Evolutionary conservation across 2,888 invertebrate species (phyloP).

Genomic region (Dasypogon diadema): DNA sequence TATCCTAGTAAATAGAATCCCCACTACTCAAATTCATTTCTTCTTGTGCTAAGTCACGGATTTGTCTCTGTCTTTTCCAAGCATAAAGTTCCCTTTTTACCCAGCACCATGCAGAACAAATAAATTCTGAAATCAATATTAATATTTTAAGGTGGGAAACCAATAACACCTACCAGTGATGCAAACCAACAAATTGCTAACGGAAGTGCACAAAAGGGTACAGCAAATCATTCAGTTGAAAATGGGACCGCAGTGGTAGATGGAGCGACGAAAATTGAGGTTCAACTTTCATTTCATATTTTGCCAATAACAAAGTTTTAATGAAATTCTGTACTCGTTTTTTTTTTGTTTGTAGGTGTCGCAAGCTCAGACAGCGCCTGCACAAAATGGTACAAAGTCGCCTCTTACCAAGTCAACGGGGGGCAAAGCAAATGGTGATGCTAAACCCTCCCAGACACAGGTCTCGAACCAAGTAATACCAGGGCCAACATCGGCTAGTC

Average conservation of each 20-base stretch:
- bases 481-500: constrained; percentile 87
- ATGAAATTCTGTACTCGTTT: too few species aligned
- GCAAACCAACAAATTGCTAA: constrained; percentile 59
- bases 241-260: constrained; percentile 67
- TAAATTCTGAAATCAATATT: too few species aligned
- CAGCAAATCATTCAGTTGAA: constrained; percentile 62
- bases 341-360: constrained; percentile 61
- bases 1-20: too few species aligned
- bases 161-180: constrained; percentile 69
- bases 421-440: constrained; percentile 52
- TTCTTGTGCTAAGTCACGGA: too few species aligned
- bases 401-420: constrained; percentile 62
- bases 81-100: too few species aligned
- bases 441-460: constrained; percentile 66
- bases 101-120: too few species aligned
- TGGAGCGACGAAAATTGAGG: constrained; percentile 67
- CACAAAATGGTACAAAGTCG: constrained; percentile 69
- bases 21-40: too few species aligned
- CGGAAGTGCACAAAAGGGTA: constrained; percentile 61
- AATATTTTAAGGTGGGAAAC: constrained; percentile 65
- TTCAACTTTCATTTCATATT: constrained; percentile 58
- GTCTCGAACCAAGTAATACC: constrained; percentile 74
- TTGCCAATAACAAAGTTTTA: too few species aligned
- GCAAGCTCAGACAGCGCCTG: constrained; percentile 65
- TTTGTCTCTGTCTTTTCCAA: too few species aligned